A percentile compares a stretch with the other conserved stretches of the same genome.
Conservation (phyloP, 23 tunicate genomes). For the Styela plicata region DNA sequence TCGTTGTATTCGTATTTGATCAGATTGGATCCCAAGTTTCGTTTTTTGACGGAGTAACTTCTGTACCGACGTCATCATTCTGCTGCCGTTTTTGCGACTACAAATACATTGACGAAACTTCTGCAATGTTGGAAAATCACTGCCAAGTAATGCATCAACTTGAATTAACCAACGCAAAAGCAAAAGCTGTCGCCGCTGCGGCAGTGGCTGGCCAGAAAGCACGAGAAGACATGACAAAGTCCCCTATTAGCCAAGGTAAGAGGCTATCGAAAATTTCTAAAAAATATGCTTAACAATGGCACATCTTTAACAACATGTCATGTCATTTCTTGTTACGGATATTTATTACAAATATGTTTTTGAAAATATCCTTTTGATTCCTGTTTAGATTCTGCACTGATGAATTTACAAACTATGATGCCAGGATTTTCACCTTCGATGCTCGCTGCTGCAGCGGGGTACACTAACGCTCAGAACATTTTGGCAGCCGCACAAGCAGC, state of each 20-base stretch:
- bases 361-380: too few species aligned
- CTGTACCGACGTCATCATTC: constrained; percentile 23
- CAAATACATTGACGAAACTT: constrained; percentile 50
- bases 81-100: constrained; percentile 78
- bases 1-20: not conserved
- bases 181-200: constrained; percentile 68
- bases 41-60: not conserved
- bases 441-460: constrained; percentile 44
- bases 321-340: too few species aligned
- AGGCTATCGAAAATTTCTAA: too few species aligned
- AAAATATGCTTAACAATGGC: too few species aligned
- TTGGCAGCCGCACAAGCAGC: constrained; percentile 81
- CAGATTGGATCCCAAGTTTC: constrained; percentile 30
- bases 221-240: not conserved
- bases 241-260: constrained; percentile 1
- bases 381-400: too few species aligned
- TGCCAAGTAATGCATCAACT: constrained; percentile 50
- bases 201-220: constrained; percentile 21
- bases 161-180: constrained; percentile 52
- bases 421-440: constrained; percentile 47
- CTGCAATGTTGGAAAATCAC: constrained; percentile 72
- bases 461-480: constrained; percentile 46
- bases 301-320: too few species aligned
- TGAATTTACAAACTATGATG: not conserved
- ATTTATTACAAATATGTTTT: too few species aligned